Base-by-base conservation (phyloP, 2,797 vertebrate genomes). In the Chiloscyllium punctatum region DNA sequence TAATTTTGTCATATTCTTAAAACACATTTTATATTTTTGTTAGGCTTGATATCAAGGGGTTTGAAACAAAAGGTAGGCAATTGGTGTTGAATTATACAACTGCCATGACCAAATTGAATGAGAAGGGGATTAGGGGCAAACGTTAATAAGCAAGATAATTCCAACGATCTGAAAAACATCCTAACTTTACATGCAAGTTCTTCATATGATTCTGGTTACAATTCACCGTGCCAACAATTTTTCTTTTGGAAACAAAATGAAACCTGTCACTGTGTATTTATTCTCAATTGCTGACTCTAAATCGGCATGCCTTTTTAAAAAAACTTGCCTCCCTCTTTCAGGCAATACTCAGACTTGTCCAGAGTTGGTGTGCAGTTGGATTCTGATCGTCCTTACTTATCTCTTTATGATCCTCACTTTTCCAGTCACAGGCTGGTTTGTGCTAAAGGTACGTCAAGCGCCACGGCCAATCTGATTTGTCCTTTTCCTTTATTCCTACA, bases 351-450 rank as follows among this genome's bases (percentile, higher is more conserved):
- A 98, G 96, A 97, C 98, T 90, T 98, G 98, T 97, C 66, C 98
- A 33, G 98, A 98, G 57, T 98, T 98, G 97, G 96, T 98, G 91
- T 99, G 98, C 97, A 98, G 98, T 77, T 96, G 98, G 87, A 95
- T 98, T 84, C 98, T 99, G 96, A 98, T 97, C 57, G 97, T 97
- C 74, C 96, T 99, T 69, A 97, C 98, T 33, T 98, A 98, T 96
- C 95, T 98, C 95, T 96, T 98, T 96, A 98, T 98, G 51, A 48
- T 98, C 42, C 30, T 99, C 94, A 98, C 98, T 71, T 99, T 99
- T 96, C 99, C 99, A 15, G 95, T 99, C 96, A 98, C 98, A 0
- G 98, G 98, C 95, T 99, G 99, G 98, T 99, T 99, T 97, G 97
- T 98, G 68, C 96, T 99, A 94, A 99, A 99, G 97, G 98, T 99